Percentiles rank a stretch among this genome's conserved stretches.
These are phyloP conservation scores for Hoplostethus mediterraneus DNA, from an alignment of 2,797 vertebrate species.

Conservation along the genomic window DNA sequence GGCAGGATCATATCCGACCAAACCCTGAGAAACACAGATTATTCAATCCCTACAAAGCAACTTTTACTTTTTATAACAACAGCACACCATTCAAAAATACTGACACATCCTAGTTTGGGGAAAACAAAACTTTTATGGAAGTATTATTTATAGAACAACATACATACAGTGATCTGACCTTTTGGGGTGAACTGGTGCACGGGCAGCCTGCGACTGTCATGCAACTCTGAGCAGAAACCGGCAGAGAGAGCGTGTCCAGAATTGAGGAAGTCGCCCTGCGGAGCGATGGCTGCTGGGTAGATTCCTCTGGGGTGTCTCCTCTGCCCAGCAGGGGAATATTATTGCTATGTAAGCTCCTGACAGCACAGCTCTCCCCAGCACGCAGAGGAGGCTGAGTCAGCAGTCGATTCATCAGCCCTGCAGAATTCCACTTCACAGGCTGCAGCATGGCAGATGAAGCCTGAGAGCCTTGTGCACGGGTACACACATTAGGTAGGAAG, in stretches of 20 bases:
- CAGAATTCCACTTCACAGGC: slow-evolving; percentile 42
- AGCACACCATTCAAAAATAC: no score
- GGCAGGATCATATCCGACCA: not conserved
- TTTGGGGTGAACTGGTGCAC: no score
- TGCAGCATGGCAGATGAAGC: slow-evolving; percentile 34
- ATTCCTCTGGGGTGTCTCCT: slow-evolving; percentile 55
- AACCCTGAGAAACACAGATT: no score
- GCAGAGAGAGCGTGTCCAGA: not conserved
- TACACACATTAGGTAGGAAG: no score
- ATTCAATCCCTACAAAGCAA: no score
- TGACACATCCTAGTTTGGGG: no score
- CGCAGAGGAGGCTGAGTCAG: slow-evolving; percentile 68
- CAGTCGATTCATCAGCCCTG: slow-evolving; percentile 56
- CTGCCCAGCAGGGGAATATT: slow-evolving; percentile 33
- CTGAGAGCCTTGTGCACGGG: not conserved
- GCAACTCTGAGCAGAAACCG: slow-evolving; percentile 25
- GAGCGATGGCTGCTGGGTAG: slow-evolving; percentile 50
- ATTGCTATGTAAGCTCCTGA: slow-evolving; percentile 60
- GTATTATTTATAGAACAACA: not conserved
- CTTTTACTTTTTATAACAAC: no score
- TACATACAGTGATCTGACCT: no score
- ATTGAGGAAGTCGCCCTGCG: not conserved
- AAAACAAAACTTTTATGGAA: not conserved
- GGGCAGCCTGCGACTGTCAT: not conserved
- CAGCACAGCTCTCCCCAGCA: slow-evolving; percentile 52